Evolutionary conservation across 2,113 vertebrate species (phyloP).

Genomic region (Megalops atlanticus): DNA sequence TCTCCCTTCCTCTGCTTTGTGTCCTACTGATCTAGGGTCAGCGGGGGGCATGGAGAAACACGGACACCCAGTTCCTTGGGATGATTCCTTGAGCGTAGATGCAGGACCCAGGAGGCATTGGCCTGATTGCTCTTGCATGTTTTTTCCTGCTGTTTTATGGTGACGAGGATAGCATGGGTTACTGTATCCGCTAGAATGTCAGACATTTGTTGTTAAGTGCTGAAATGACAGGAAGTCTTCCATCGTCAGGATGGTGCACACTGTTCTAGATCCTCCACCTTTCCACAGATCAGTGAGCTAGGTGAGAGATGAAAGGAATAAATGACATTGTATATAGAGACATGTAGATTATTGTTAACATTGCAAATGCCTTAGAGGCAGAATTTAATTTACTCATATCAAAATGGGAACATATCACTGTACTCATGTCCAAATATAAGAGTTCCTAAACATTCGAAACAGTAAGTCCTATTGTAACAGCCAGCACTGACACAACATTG

Average conservation of each 20-base stretch:
- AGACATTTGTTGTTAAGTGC: not conserved
- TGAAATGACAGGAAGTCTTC: not conserved
- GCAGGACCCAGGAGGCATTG: not conserved
- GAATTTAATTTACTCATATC: too few relatives aligned
- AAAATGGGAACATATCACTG: too few relatives aligned
- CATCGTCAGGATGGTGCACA: too few relatives aligned
- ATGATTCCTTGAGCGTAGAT: not conserved
- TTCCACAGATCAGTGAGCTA: too few relatives aligned
- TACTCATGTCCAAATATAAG: too few relatives aligned
- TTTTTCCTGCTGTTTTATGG: not conserved
- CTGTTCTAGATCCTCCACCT: too few relatives aligned
- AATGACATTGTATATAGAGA: too few relatives aligned
- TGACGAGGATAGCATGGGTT: not conserved
- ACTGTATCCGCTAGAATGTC: not conserved
- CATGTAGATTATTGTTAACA: too few relatives aligned
- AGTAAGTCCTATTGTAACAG: too few relatives aligned
- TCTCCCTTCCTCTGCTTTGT: conserved; percentile 31
- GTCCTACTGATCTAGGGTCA: conserved; percentile 11
- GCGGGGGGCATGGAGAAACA: not conserved
- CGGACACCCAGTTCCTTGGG: not conserved
- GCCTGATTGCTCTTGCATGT: not conserved
- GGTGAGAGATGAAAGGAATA: too few relatives aligned
- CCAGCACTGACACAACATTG: not conserved
- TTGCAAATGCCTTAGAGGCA: too few relatives aligned
- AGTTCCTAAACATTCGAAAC: too few relatives aligned